These are phyloP conservation scores for Sebastes vulpes DNA, from an alignment of 2,797 vertebrate species.

Conservation along the genomic window DNA sequence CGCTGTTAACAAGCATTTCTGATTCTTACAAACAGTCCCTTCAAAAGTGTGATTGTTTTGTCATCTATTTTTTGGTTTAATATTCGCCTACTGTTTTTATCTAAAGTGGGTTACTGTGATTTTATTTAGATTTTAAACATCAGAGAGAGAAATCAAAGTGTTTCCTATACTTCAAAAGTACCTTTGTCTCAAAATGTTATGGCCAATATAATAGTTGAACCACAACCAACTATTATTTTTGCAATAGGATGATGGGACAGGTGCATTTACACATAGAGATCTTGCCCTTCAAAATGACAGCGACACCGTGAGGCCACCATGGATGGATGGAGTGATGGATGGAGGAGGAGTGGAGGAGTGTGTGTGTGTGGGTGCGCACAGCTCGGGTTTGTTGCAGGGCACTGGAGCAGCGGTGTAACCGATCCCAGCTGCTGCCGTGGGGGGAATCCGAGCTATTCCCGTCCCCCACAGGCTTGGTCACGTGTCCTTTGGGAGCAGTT, in stretches of 20 bases:
- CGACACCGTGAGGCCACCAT: slow-evolving; percentile 55
- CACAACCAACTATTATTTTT: neutral
- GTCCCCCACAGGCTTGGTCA: slow-evolving; percentile 80
- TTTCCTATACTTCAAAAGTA: neutral
- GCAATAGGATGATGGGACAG: neutral
- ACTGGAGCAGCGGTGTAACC: slow-evolving; percentile 62
- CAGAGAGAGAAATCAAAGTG: neutral
- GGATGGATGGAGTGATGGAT: neutral
- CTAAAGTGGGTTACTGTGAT: neutral
- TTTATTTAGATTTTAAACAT: neutral
- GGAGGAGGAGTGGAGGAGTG: neutral
- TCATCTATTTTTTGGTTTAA: neutral
- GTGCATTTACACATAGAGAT: neutral
- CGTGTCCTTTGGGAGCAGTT: slow-evolving; percentile 83
- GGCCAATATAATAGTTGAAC: neutral
- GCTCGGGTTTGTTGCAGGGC: slow-evolving; percentile 37
- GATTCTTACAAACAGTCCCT: no score
- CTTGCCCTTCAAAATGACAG: slow-evolving; percentile 37
- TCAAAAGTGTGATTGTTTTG: neutral
- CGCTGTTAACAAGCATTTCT: no score
- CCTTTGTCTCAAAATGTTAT: neutral
- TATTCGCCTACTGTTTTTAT: neutral
- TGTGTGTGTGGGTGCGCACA: slow-evolving; percentile 2
- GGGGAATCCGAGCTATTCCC: slow-evolving; percentile 74
- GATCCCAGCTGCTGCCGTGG: slow-evolving; percentile 77